Conservation (phyloP, 2,888 invertebrate species). For the Andricus curvator region DNA sequence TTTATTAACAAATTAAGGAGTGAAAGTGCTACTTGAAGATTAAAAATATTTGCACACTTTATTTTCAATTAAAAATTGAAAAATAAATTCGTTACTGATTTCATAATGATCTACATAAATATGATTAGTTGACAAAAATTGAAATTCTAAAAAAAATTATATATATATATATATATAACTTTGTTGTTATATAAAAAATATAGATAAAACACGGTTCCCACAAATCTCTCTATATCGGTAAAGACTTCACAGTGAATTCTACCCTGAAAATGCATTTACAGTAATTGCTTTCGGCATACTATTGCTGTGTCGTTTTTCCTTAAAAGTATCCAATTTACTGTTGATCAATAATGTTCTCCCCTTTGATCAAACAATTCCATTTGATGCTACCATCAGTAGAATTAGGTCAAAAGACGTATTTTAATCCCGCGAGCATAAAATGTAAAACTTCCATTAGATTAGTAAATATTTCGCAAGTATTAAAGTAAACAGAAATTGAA, state of each 20-base stretch:
- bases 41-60: too few relatives aligned
- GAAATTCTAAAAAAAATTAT: too few relatives aligned
- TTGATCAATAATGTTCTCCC: neutral
- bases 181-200: too few relatives aligned
- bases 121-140: too few relatives aligned
- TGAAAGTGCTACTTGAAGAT: too few relatives aligned
- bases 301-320: neutral
- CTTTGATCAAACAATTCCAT: constrained; percentile 26
- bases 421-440: neutral
- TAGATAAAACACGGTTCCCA: too few relatives aligned
- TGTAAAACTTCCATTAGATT: neutral
- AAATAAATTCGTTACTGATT: too few relatives aligned
- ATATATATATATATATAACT: too few relatives aligned
- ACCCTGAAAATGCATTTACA: constrained; percentile 8
- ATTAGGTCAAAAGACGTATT: neutral
- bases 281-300: neutral
- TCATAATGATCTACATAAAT: too few relatives aligned
- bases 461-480: neutral
- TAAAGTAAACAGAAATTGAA: neutral
- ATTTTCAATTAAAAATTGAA: too few relatives aligned
- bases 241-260: neutral
- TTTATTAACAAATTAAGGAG: too few relatives aligned
- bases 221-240: too few relatives aligned
- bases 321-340: neutral
- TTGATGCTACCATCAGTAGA: neutral